Evolutionary conservation across 2,888 invertebrate species (phyloP), one percentile per base, ranked within the genome.

Genomic region (Acleris literana): DNA sequence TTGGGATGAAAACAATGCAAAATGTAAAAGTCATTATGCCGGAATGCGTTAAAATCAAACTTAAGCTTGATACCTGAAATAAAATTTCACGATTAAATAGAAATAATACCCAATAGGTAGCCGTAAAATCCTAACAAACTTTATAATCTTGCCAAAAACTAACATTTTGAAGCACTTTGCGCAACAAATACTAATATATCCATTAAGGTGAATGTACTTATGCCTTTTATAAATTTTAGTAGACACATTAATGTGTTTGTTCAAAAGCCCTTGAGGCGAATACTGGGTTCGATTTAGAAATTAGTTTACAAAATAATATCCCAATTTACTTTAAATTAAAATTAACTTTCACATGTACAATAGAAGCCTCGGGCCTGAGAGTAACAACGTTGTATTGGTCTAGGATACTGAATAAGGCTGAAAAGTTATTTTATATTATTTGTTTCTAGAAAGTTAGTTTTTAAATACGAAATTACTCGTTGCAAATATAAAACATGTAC

Each of bases 301-400:
- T 55, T 25, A 60, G 49, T 60, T 56, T 49, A 65, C 60, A 56
- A 61, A 65, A 61, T 65, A 65, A 61, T 54, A 59, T 51, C 48
- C 18, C 20, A 13, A 60, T 56, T 60, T 33, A 7, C 52, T n/a
- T n/a, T n/a, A n/a, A n/a, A n/a, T n/a, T n/a, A 33, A 29, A 29
- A 3, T 7, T 29, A n/a, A 29, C 7, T 29, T 29, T 29, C 1
- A 9, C 7, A 33, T 33, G 33, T 9, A 3, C 9, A 9, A 33
- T 33, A 9, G 33, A 33, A 33, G 33, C 9, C 25, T 25, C 25
- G 25, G 25, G 25, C 25, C 25, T 25, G 6, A 25, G 25, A 25
- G 25, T 25, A 9, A 9, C 9, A 25, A 9, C 33, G 9, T 33
- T 33, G 29, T 33, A 9, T 33, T 33, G 33, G 33, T 33, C 9